These are phyloP conservation scores for Portunus trituberculatus DNA, from an alignment of 1,140 invertebrate species.

Conservation along the genomic window DNA sequence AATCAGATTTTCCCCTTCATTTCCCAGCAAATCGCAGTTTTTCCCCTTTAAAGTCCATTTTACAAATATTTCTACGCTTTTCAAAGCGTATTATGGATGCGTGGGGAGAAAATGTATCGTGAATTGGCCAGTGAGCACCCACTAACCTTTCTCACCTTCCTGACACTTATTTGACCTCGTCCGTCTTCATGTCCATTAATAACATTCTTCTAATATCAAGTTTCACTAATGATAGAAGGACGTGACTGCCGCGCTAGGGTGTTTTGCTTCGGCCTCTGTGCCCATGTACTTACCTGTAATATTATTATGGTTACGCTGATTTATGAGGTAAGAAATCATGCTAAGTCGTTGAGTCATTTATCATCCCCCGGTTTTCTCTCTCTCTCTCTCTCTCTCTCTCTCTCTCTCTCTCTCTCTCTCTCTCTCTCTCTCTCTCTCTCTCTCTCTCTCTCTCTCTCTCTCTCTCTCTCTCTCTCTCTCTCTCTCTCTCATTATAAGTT, in stretches of 20 bases:
- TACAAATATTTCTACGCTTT: no score
- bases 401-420: conserved; percentile 52
- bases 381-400: conserved; percentile 52
- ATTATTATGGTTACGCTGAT: conserved; percentile 23
- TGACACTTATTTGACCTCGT: background rate
- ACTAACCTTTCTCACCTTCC: background rate
- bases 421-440: conserved; percentile 28
- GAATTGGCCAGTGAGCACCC: background rate
- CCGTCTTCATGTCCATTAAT: conserved; percentile 21
- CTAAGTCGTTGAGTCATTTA: background rate
- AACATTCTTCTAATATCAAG: conserved; percentile 4
- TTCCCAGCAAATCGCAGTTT: no score
- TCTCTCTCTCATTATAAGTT: background rate
- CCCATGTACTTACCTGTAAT: conserved; percentile 11
- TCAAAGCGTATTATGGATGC: no score
- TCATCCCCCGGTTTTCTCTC: background rate
- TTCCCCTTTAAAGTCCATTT: no score
- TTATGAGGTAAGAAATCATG: conserved; percentile 27
- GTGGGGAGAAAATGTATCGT: no score
- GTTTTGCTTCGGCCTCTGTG: background rate
- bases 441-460: conserved; percentile 17
- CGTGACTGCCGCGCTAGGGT: background rate
- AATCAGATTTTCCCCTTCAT: no score
- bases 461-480: conserved; percentile 8
- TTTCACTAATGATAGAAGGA: conserved; percentile 8